Conservation (phyloP, 2,797 vertebrate species). For the Xenops minutus region DNA sequence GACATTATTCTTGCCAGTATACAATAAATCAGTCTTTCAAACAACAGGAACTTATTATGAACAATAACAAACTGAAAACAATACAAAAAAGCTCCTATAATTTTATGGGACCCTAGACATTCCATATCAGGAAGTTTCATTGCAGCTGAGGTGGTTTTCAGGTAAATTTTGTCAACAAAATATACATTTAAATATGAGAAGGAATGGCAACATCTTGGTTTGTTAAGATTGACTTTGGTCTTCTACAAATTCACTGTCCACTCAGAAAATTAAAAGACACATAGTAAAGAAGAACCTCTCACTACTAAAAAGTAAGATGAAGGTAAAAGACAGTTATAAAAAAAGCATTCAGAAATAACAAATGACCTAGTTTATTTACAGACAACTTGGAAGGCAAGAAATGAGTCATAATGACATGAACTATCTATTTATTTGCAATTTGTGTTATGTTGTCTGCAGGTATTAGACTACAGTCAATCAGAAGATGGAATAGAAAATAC, state of each 20-base stretch:
- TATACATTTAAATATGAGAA: background rate
- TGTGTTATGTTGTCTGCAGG: background rate
- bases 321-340: background rate
- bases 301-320: background rate
- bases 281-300: background rate
- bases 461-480: background rate
- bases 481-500: background rate
- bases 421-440: background rate
- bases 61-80: conserved; percentile 47
- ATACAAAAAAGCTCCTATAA: background rate
- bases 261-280: background rate
- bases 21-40: conserved; percentile 7
- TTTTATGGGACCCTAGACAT: conserved; percentile 1
- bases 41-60: conserved; percentile 34
- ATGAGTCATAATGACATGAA: background rate
- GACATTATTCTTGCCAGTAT: background rate
- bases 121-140: background rate
- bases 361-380: background rate
- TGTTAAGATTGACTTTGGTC: background rate
- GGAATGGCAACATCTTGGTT: background rate
- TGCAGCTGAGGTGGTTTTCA: background rate
- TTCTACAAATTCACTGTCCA: background rate
- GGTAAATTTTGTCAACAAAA: background rate
- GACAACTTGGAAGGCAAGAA: background rate
- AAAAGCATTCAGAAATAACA: background rate